These are phyloP conservation scores for Corythucha ciliata DNA, from an alignment of 2,888 invertebrate species.

Conservation along the genomic window DNA sequence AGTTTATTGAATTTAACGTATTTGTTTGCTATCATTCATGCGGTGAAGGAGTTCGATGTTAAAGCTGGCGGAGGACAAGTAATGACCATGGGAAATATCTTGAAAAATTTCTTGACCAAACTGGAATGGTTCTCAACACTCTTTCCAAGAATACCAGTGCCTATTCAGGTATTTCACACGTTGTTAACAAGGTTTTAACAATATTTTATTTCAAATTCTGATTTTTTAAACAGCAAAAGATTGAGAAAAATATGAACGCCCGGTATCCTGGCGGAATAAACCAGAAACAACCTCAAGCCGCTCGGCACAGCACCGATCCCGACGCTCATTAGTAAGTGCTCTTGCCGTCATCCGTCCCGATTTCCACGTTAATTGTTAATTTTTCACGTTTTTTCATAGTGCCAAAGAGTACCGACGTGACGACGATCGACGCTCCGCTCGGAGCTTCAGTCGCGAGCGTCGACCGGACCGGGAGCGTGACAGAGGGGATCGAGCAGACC, in stretches of 20 bases:
- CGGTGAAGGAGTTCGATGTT: slow-evolving; percentile 77
- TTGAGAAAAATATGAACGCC: slow-evolving; percentile 63
- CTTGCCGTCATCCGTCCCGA: slow-evolving; percentile 12
- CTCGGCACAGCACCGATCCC: slow-evolving; percentile 14
- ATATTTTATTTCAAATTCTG: slow-evolving; percentile 1
- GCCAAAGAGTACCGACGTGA: slow-evolving; percentile 32
- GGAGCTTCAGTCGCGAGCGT: slow-evolving; percentile 22
- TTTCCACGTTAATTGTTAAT: too few relatives aligned
- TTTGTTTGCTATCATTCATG: neutral
- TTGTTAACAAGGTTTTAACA: slow-evolving; percentile 3
- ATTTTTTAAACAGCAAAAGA: slow-evolving; percentile 59
- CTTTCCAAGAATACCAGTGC: slow-evolving; percentile 97
- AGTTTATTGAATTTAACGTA: neutral
- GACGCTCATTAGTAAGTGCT: slow-evolving; percentile 14
- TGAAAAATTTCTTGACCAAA: slow-evolving; percentile 86
- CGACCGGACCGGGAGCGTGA: slow-evolving; percentile 17
- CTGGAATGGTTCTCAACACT: slow-evolving; percentile 98
- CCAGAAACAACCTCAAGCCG: slow-evolving; percentile 34
- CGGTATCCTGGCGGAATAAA: slow-evolving; percentile 45
- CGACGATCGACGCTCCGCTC: slow-evolving; percentile 30
- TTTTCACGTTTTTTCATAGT: too few relatives aligned
- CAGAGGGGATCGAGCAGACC: slow-evolving; percentile 30
- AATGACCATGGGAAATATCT: slow-evolving; percentile 86
- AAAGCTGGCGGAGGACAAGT: slow-evolving; percentile 94
- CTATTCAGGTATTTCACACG: slow-evolving; percentile 58